phyloP scores from a whole-genome alignment of 2,888 invertebrate species.

The Rosalia funebris region DNA sequence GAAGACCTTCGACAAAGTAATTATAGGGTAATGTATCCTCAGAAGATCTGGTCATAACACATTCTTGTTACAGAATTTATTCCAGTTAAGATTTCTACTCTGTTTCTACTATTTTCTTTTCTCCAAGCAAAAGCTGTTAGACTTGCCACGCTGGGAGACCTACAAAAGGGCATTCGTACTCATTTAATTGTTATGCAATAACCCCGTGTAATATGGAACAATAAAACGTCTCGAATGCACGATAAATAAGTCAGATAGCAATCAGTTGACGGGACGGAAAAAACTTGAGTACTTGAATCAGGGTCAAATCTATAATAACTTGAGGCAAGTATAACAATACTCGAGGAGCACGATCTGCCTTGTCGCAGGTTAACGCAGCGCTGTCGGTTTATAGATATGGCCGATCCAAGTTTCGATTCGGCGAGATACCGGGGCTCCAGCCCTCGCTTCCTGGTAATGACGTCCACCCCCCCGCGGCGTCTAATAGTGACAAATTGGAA shows the following conservation, averaged over 20 bases:
- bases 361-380: slow-evolving; percentile 53
- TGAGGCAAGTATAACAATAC: slow-evolving; percentile 59
- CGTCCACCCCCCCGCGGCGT: slow-evolving; percentile 45
- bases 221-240: slow-evolving; percentile 41
- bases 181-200: slow-evolving; percentile 26
- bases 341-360: slow-evolving; percentile 58
- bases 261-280: slow-evolving; percentile 44
- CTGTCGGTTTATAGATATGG: slow-evolving; percentile 54
- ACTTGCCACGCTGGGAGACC: no score
- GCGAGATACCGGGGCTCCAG: slow-evolving; percentile 43
- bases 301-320: slow-evolving; percentile 62
- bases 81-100: no score
- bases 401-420: slow-evolving; percentile 54
- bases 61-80: no score
- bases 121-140: no score
- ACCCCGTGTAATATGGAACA: slow-evolving; percentile 43
- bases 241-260: slow-evolving; percentile 48
- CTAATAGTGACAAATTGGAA: slow-evolving; percentile 54
- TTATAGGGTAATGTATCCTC: no score
- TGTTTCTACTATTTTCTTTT: no score
- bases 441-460: slow-evolving; percentile 46
- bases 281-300: slow-evolving; percentile 53
- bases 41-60: no score
- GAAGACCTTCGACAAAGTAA: no score
- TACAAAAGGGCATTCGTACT: slow-evolving; percentile 6